phyloP scores from a whole-genome alignment of 2,797 vertebrate genomes.

The Zenarchopterus dispar region DNA sequence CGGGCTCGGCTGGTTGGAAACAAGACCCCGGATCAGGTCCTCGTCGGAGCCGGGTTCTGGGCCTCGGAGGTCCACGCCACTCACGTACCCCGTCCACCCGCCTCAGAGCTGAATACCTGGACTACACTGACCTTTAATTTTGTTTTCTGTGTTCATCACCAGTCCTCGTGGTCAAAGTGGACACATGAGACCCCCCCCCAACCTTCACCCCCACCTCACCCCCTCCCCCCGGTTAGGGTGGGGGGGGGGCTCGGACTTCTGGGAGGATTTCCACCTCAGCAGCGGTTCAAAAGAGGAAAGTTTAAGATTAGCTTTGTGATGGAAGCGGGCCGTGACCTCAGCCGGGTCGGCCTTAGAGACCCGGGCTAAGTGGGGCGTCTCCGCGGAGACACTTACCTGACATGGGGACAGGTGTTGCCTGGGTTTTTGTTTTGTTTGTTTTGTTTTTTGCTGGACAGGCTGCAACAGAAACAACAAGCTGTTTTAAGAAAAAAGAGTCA shows the following conservation, averaged over 20 bases:
- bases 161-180: slow-evolving; percentile 50
- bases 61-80: too few relatives aligned
- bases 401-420: slow-evolving; percentile 1
- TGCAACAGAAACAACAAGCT: slow-evolving; percentile 39
- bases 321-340: slow-evolving; percentile 62
- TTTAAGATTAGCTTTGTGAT: slow-evolving; percentile 70
- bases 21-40: slow-evolving; percentile 54
- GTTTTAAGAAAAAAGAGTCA: slow-evolving; percentile 15
- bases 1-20: slow-evolving; percentile 63
- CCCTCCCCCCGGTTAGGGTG: too few relatives aligned
- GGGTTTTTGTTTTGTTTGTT: too few relatives aligned
- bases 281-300: slow-evolving; percentile 72
- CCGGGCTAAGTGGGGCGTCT: too few relatives aligned
- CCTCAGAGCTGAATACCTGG: too few relatives aligned
- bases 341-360: slow-evolving; percentile 35
- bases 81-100: too few relatives aligned
- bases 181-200: slow-evolving; percentile 72
- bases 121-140: not conserved
- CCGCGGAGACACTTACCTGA: slow-evolving; percentile 43
- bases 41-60: slow-evolving; percentile 28
- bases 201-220: too few relatives aligned
- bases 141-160: slow-evolving; percentile 8
- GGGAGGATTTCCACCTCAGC: slow-evolving; percentile 57
- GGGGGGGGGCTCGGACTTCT: slow-evolving; percentile 60
- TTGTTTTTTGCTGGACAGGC: slow-evolving; percentile 27